phyloP scores from a whole-genome alignment of 2,797 vertebrate genomes.

The Chelidonichthys spinosus region DNA sequence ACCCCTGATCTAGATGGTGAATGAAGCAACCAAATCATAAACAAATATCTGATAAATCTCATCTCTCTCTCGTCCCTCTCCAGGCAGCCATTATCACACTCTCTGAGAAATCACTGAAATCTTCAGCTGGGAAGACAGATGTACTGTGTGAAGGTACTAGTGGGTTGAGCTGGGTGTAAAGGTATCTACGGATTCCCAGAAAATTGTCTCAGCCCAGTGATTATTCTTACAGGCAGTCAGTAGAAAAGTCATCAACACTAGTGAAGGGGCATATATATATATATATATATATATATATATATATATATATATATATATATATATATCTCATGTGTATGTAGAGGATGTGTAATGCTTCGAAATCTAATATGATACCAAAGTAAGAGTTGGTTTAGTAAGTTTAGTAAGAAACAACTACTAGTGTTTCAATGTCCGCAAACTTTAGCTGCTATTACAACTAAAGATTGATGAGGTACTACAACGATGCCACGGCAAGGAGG shows the following conservation, averaged over 20 bases:
- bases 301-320: background rate
- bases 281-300: background rate
- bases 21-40: too few relatives aligned
- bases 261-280: slow-evolving; percentile 30
- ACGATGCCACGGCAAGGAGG: too few relatives aligned
- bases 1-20: too few relatives aligned
- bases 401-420: too few relatives aligned
- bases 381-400: too few relatives aligned
- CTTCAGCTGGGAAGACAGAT: slow-evolving; percentile 43
- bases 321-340: too few relatives aligned
- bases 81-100: slow-evolving; percentile 26
- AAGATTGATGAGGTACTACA: too few relatives aligned
- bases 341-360: too few relatives aligned
- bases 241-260: slow-evolving; percentile 41
- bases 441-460: too few relatives aligned
- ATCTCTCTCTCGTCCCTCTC: background rate
- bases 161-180: slow-evolving; percentile 25
- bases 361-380: too few relatives aligned
- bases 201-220: slow-evolving; percentile 24
- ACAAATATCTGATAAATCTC: too few relatives aligned
- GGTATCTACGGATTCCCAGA: slow-evolving; percentile 32
- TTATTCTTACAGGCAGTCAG: slow-evolving; percentile 49
- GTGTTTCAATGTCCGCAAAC: too few relatives aligned
- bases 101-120: slow-evolving; percentile 44
- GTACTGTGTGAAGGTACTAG: slow-evolving; percentile 10